Percentiles rank a stretch among this genome's conserved stretches.
phyloP scores from a whole-genome alignment of 2,113 vertebrate species.

The Coracopsis vasa region DNA sequence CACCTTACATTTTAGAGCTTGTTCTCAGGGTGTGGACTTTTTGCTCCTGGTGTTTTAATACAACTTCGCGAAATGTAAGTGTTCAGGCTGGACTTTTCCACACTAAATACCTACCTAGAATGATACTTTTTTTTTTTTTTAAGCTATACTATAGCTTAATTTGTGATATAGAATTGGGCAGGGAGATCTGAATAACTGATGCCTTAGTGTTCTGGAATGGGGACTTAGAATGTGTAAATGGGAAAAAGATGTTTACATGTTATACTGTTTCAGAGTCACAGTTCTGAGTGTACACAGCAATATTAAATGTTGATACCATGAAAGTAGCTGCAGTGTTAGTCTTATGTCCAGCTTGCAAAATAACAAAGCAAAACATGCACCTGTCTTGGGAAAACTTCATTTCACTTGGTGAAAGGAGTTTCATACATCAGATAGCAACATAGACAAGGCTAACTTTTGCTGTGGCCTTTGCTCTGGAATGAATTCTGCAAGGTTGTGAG shows the following conservation, averaged over 20 bases:
- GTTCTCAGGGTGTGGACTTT: not conserved
- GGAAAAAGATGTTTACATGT: not conserved
- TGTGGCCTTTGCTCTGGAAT: not conserved
- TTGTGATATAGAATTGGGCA: not conserved
- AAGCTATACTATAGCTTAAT: not conserved
- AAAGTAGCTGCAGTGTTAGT: not conserved
- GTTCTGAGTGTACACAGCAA: not conserved
- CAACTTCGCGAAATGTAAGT: not conserved
- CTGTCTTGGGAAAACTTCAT: not conserved
- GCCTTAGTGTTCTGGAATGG: not conserved
- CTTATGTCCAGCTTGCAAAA: not conserved
- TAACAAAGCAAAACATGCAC: not conserved
- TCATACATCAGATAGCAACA: not conserved
- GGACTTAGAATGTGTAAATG: not conserved
- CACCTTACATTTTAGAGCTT: not conserved
- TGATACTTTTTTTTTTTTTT: not conserved
- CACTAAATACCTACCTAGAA: not conserved
- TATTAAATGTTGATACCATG: not conserved
- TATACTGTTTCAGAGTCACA: not conserved
- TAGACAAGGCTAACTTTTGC: not conserved
- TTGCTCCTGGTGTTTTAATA: not conserved
- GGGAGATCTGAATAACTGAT: rapidly evolving
- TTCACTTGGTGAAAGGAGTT: not conserved
- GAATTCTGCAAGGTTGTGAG: not conserved
- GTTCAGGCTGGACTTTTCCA: not conserved